A percentile compares a stretch with the other conserved stretches of the same genome.
Evolutionary conservation across 2,113 vertebrate species (phyloP).

Genomic region (Semnopithecus entellus): DNA sequence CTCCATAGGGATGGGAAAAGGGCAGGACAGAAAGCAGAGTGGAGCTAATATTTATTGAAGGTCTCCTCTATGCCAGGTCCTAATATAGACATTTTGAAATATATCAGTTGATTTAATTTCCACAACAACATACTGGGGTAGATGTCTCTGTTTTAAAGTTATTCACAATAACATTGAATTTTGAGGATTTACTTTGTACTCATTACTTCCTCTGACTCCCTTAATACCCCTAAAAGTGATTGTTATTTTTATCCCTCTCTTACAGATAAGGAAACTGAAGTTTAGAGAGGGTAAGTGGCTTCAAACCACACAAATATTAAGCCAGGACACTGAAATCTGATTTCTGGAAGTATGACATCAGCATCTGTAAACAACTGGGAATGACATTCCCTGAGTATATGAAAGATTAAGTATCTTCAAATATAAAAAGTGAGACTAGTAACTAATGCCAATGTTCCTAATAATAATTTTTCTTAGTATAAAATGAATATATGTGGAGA

Average conservation of each 20-base stretch:
- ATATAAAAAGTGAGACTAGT: neutral
- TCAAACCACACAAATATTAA: neutral
- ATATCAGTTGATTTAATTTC: neutral
- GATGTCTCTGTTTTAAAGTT: neutral
- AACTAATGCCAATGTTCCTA: neutral
- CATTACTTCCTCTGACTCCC: neutral
- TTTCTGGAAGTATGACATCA: neutral
- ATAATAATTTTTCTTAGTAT: neutral
- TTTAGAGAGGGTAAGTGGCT: neutral
- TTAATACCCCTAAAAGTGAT: neutral
- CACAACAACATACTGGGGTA: neutral
- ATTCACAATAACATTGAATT: neutral
- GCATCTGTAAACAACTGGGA: neutral
- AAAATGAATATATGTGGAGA: neutral
- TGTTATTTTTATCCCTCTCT: neutral
- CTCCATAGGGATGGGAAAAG: neutral
- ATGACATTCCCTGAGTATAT: neutral
- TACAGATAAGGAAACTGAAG: neutral
- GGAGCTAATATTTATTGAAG: neutral
- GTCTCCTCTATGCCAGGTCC: neutral
- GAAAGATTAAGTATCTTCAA: neutral
- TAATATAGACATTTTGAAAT: neutral
- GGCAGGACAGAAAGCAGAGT: neutral
- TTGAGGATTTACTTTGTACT: neutral
- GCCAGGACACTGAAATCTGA: neutral